Percentiles rank a stretch among this genome's conserved stretches.
phyloP scores from a whole-genome alignment of 2,797 vertebrate species.

The Avahi laniger region DNA sequence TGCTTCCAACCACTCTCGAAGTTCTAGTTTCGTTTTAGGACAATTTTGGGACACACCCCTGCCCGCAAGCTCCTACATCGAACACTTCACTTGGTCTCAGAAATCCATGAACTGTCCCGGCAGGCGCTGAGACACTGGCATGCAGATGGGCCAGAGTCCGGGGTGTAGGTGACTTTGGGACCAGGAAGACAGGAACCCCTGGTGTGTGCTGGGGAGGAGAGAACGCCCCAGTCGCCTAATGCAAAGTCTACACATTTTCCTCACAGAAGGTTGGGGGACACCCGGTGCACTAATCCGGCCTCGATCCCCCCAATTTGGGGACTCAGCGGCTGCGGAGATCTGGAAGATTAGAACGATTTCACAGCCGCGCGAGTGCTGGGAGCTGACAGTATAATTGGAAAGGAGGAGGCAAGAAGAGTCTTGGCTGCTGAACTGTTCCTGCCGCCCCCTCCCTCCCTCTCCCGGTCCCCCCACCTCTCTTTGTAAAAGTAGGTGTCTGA shows the following conservation, averaged over 20 bases:
- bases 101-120: neutral
- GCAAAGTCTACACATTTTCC: slow-evolving; percentile 73
- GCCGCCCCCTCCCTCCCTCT: slow-evolving; percentile 29
- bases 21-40: slow-evolving; percentile 63
- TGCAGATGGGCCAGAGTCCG: neutral
- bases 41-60: neutral
- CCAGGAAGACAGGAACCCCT: neutral
- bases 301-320: slow-evolving; percentile 77
- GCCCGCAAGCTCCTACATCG: neutral
- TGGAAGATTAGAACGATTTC: slow-evolving; percentile 84
- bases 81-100: neutral
- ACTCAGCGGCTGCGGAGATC: slow-evolving; percentile 75
- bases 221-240: neutral
- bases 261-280: slow-evolving; percentile 50
- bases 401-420: slow-evolving; percentile 56
- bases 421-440: neutral
- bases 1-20: neutral
- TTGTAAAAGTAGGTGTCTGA: slow-evolving; percentile 82
- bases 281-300: slow-evolving; percentile 72
- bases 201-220: neutral
- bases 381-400: slow-evolving; percentile 82
- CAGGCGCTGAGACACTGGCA: neutral
- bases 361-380: slow-evolving; percentile 75
- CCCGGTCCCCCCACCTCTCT: slow-evolving; percentile 43
- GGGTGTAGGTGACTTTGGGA: neutral